Conservation (phyloP, 2,888 invertebrate species). For the Rotaria macrura region DNA sequence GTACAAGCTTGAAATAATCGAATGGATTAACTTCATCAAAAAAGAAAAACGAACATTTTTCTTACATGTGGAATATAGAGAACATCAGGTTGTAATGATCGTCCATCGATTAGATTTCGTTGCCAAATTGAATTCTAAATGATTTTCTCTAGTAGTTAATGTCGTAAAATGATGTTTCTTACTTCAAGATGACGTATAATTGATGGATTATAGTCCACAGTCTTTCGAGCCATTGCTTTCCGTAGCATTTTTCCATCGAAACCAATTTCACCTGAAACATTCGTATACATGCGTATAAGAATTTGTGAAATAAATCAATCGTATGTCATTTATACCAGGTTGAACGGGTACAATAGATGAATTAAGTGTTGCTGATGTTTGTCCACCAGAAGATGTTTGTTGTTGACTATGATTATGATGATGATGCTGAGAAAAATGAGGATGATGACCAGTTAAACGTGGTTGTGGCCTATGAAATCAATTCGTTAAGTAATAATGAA, state of each 20-base stretch:
- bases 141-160: not conserved
- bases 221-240: conserved; percentile 91
- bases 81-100: conserved; percentile 81
- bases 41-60: not conserved
- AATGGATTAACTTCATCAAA: conserved; percentile 47
- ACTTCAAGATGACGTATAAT: conserved; percentile 82
- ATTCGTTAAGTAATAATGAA: too few relatives aligned
- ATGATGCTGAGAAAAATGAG: not conserved
- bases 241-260: conserved; percentile 48
- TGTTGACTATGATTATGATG: not conserved
- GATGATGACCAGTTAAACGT: not conserved
- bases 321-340: not conserved
- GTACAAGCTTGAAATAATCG: conserved; percentile 53
- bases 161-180: conserved; percentile 38
- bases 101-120: conserved; percentile 74
- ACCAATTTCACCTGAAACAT: conserved; percentile 15
- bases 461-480: not conserved
- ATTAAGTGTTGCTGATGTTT: not conserved
- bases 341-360: not conserved
- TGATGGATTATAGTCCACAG: conserved; percentile 91
- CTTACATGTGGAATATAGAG: conserved; percentile 73
- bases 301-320: not conserved
- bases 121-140: conserved; percentile 77
- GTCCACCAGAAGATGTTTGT: not conserved
- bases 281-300: not conserved